phyloP scores from a whole-genome alignment of 2,113 vertebrate species.

The Conger conger region DNA sequence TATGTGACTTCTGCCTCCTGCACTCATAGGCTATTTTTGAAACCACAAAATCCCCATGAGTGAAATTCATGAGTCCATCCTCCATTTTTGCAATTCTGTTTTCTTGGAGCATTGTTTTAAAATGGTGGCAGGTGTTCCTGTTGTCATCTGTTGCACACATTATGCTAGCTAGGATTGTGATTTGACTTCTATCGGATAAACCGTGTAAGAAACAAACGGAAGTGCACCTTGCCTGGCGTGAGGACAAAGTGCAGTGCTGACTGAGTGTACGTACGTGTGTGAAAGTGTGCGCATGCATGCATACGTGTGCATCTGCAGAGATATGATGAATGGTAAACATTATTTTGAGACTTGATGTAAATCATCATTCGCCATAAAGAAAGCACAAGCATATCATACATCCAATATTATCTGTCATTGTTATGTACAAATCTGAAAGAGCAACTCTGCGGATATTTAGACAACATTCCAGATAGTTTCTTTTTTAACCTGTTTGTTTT shows the following conservation, averaged over 20 bases:
- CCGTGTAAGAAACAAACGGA: background rate
- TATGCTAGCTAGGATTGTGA: conserved; percentile 17
- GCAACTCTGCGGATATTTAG: background rate
- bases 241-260: background rate
- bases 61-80: background rate
- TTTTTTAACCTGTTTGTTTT: background rate
- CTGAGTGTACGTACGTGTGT: background rate
- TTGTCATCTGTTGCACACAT: background rate
- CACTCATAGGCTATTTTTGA: background rate
- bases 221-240: background rate
- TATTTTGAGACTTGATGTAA: background rate
- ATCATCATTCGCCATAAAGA: background rate
- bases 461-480: background rate
- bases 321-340: background rate
- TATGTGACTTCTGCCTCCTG: background rate
- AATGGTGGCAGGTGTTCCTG: background rate
- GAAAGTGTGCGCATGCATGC: background rate
- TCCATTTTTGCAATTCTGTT: background rate
- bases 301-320: background rate
- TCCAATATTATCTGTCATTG: background rate
- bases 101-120: background rate
- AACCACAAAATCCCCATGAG: conserved; percentile 36
- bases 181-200: conserved; percentile 11
- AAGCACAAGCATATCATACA: background rate
- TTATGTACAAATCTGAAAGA: background rate